Evolutionary conservation across 2,113 vertebrate genomes (phyloP).

Genomic region (Brachyhypopomus gauderio): DNA sequence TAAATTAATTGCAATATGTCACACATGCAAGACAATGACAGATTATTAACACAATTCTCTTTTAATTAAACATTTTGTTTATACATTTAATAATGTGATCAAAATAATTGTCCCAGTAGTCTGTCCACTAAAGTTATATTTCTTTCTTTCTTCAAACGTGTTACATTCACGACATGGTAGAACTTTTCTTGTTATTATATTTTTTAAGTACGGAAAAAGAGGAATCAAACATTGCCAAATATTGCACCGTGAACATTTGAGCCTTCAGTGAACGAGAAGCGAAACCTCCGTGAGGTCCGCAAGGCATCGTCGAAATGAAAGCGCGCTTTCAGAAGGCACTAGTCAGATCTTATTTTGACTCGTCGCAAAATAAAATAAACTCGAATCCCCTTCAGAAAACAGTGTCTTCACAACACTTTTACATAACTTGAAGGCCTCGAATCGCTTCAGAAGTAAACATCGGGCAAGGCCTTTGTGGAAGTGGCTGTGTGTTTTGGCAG

Average conservation of each 20-base stretch:
- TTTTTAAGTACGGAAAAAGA: not conserved
- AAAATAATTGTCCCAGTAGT: constrained; percentile 36
- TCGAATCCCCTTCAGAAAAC: constrained; percentile 28
- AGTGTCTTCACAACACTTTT: not conserved
- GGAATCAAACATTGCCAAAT: constrained; percentile 42
- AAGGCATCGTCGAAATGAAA: constrained; percentile 38
- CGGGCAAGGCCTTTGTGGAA: constrained; percentile 16
- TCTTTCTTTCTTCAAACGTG: constrained; percentile 11
- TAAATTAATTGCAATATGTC: too few species aligned
- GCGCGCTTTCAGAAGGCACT: constrained; percentile 52
- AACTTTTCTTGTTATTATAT: constrained; percentile 9
- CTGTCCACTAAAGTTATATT: constrained; percentile 32
- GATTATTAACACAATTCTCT: constrained; percentile 8
- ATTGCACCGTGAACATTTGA: constrained; percentile 43
- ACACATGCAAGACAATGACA: not conserved
- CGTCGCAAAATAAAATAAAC: constrained; percentile 34
- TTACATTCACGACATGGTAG: constrained; percentile 37
- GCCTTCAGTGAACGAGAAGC: constrained; percentile 16
- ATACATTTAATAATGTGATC: constrained; percentile 36
- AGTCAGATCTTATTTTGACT: constrained; percentile 48
- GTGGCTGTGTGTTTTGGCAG: constrained; percentile 37
- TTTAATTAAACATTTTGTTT: constrained; percentile 44
- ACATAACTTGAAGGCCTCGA: not conserved
- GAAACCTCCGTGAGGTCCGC: constrained; percentile 1
- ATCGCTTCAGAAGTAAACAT: not conserved